Conservation (phyloP, 2,113 vertebrate genomes). For the Rhinolophus sinicus region DNA sequence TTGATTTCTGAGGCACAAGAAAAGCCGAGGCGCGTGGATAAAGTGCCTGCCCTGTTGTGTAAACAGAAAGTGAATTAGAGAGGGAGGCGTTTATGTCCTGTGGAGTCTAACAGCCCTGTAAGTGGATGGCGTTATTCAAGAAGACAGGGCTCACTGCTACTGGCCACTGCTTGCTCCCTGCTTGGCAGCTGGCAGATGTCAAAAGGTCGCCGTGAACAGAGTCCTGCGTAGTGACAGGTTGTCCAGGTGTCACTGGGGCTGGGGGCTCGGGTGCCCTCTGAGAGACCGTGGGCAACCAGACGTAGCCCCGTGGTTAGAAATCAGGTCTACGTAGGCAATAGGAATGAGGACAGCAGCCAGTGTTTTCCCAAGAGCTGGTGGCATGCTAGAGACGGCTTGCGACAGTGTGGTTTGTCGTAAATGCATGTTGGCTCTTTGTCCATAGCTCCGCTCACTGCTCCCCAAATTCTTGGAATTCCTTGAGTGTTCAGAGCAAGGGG, state of each 20-base stretch:
- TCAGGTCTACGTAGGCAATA: accelerated
- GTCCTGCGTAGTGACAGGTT: accelerated
- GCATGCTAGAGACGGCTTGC: too few relatives aligned
- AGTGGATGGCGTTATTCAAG: background rate
- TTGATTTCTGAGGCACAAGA: conserved; percentile 58
- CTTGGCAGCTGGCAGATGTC: background rate
- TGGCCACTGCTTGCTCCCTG: accelerated
- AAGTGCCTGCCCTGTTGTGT: conserved; percentile 36
- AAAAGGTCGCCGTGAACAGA: accelerated
- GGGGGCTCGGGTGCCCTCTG: accelerated
- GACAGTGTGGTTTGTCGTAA: background rate
- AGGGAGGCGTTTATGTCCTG: conserved; percentile 26
- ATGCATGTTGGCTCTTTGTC: background rate
- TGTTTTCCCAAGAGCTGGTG: background rate
- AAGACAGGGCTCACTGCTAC: background rate
- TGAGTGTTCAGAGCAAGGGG: accelerated
- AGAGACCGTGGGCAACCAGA: background rate
- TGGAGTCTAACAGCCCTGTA: conserved; percentile 21
- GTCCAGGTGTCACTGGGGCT: background rate
- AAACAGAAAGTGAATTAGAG: conserved; percentile 45
- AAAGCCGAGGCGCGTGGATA: conserved; percentile 36
- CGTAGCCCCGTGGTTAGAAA: background rate
- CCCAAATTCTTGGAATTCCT: background rate
- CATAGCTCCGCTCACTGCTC: background rate
- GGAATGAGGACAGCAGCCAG: accelerated